Evolutionary conservation across 2,797 vertebrate species (phyloP).

Genomic region (Brachyalestes nurse): DNA sequence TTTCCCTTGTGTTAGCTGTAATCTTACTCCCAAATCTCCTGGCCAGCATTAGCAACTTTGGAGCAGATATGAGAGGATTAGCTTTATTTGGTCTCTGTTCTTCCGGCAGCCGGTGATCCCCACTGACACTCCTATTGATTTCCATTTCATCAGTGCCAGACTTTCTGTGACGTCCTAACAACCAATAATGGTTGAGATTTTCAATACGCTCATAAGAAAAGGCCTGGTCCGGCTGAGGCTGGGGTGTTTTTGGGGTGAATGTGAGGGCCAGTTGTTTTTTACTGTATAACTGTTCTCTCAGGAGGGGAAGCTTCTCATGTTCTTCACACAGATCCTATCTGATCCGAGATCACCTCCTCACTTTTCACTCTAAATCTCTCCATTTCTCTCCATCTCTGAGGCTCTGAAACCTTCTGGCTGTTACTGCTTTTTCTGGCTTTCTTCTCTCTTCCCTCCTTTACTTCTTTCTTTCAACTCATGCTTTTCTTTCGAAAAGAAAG

Average conservation of each 20-base stretch:
- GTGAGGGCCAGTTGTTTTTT: background rate
- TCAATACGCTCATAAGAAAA: slow-evolving; percentile 7
- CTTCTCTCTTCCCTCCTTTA: background rate
- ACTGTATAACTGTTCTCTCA: background rate
- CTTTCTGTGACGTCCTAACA: slow-evolving; percentile 39
- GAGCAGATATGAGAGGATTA: slow-evolving; percentile 67
- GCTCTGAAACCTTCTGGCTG: too few relatives aligned
- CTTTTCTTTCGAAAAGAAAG: too few relatives aligned
- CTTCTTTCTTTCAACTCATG: background rate
- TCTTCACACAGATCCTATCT: background rate
- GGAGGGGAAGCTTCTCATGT: background rate
- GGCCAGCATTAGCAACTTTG: slow-evolving; percentile 63
- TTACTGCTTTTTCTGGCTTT: background rate
- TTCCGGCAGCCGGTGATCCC: slow-evolving; percentile 48
- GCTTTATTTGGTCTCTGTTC: slow-evolving; percentile 61
- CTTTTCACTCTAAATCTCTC: background rate
- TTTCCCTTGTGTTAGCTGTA: slow-evolving; percentile 25
- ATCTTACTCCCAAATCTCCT: slow-evolving; percentile 56
- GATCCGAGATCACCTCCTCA: background rate
- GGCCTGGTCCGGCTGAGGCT: background rate
- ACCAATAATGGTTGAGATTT: slow-evolving; percentile 27
- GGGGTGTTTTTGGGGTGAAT: slow-evolving; percentile 9
- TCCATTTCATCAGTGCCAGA: slow-evolving; percentile 58
- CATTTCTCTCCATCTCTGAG: background rate
- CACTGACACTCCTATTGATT: slow-evolving; percentile 63